A percentile compares a stretch with the other conserved stretches of the same genome.
These are phyloP conservation scores for Megastigmus dorsalis DNA, from an alignment of 2,888 invertebrate genomes.

Conservation along the genomic window DNA sequence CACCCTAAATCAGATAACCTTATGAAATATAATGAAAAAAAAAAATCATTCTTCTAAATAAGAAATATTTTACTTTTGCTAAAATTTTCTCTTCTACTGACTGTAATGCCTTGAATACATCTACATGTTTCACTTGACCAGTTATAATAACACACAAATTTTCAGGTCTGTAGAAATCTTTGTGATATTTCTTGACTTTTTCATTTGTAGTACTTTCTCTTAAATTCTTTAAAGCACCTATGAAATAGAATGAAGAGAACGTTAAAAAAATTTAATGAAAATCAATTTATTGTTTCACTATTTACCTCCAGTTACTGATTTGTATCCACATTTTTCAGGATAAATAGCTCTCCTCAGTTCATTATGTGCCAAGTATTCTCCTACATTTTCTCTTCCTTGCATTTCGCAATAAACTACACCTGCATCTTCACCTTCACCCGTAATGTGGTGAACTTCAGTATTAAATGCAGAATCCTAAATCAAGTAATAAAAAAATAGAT, in stretches of 20 bases:
- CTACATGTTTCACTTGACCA: conserved; percentile 85
- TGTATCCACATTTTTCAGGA: conserved; percentile 88
- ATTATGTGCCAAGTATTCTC: conserved; percentile 82
- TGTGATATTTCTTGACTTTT: conserved; percentile 89
- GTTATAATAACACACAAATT: conserved; percentile 90
- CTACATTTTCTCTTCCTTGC: conserved; percentile 90
- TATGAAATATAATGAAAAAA: conserved; percentile 16
- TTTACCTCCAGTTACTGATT: conserved; percentile 87
- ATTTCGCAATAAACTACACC: conserved; percentile 98
- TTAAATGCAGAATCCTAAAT: conserved; percentile 84
- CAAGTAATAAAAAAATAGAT: conserved; percentile 18
- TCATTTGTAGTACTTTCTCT: conserved; percentile 86
- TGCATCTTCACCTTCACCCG: conserved; percentile 90
- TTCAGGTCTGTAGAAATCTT: conserved; percentile 90
- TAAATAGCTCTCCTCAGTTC: conserved; percentile 84
- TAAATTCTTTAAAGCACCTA: conserved; percentile 84
- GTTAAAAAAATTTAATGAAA: conserved; percentile 11
- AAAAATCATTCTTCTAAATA: too few relatives aligned
- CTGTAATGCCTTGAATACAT: conserved; percentile 84
- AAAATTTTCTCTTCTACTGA: conserved; percentile 86
- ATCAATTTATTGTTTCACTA: too few relatives aligned
- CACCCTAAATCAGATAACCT: conserved; percentile 70
- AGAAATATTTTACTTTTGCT: conserved; percentile 76
- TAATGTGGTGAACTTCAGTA: conserved; percentile 95
- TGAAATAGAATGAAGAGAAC: conserved; percentile 23